Conservation (phyloP, 2,113 vertebrate species). For the Ammodytes marinus region DNA sequence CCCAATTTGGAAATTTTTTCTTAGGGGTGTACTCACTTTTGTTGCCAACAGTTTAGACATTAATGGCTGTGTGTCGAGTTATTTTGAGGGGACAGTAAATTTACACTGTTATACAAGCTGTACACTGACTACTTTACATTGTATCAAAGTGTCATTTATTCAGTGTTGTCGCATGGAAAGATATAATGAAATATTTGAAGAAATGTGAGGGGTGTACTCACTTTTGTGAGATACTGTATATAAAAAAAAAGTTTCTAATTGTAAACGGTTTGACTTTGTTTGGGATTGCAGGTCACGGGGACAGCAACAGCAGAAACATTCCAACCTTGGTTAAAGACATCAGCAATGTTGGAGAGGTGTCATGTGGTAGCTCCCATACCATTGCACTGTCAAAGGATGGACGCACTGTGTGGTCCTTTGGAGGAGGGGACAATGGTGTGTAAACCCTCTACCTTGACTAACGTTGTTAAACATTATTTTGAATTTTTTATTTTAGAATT, state of each 20-base stretch:
- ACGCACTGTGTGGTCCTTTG: slow-evolving; percentile 87
- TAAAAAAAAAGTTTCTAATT: not conserved
- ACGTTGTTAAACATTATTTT: not conserved
- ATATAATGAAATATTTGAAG: too few relatives aligned
- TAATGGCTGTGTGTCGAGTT: too few relatives aligned
- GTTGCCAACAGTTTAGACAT: too few relatives aligned
- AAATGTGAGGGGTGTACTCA: too few relatives aligned
- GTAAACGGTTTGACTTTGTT: not conserved
- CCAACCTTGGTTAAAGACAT: slow-evolving; percentile 89
- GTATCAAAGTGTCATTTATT: too few relatives aligned
- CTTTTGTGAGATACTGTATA: too few relatives aligned
- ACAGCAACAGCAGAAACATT: slow-evolving; percentile 89
- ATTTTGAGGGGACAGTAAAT: too few relatives aligned
- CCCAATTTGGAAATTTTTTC: too few relatives aligned
- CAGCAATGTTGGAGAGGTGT: slow-evolving; percentile 87
- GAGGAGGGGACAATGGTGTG: slow-evolving; percentile 87
- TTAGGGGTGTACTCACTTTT: too few relatives aligned
- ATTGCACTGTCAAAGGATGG: slow-evolving; percentile 87
- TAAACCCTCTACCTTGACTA: not conserved
- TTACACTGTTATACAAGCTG: too few relatives aligned
- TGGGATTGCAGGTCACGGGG: slow-evolving; percentile 85
- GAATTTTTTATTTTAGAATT: not conserved
- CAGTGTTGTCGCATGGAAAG: too few relatives aligned
- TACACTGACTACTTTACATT: too few relatives aligned
- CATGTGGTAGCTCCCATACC: slow-evolving; percentile 88